Evolutionary conservation across 2,113 vertebrate species (phyloP), one percentile per base, ranked within the genome.

Genomic region (Dendropsophus ebraccatus): DNA sequence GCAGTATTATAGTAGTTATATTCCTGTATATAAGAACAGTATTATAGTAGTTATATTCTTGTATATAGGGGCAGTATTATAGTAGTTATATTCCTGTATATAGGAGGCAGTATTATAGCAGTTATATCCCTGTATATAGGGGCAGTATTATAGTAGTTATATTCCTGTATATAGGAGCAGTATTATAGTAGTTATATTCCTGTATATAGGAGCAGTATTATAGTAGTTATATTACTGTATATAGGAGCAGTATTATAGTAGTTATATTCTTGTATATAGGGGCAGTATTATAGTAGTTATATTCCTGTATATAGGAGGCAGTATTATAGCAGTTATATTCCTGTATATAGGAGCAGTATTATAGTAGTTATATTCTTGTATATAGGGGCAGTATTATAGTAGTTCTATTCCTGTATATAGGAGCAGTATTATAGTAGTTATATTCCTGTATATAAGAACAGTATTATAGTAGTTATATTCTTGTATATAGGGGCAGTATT

Each of bases 1-100:
- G 60, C 60, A 65, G 60, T 65, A 65, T 65, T 65, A 65, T 65
- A 65, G 60, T 65, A 65, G 60, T 65, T 65, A 65, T 65, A 65
- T 65, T 65, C 60, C 14, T 65, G 60, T 65, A 65, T 17, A 65
- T 65, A 65, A 25, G 25, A 16, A 25, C 25, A 65, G 60, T 65
- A 30, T 65, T 65, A 65, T 65, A 65, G 60, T 65, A 65, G 60
- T 65, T 65, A 65, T 30, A 65, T 65, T 65, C 60, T 65, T 65
- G 25, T 65, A 65, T 17, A 28, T 65, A 65, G 60, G 60, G 5
- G 25, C 60, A 65, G 60, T 30, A 65, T 65, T 65, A 65, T 65
- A 65, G 60, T 65, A 65, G 60, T 65, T 65, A 65, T 30, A 65
- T 30, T 65, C 60, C 16, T 65, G 13, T 65, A 65, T 17, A 28